These are phyloP conservation scores for Plecotus auritus DNA, from an alignment of 2,113 vertebrate genomes.

Conservation along the genomic window DNA sequence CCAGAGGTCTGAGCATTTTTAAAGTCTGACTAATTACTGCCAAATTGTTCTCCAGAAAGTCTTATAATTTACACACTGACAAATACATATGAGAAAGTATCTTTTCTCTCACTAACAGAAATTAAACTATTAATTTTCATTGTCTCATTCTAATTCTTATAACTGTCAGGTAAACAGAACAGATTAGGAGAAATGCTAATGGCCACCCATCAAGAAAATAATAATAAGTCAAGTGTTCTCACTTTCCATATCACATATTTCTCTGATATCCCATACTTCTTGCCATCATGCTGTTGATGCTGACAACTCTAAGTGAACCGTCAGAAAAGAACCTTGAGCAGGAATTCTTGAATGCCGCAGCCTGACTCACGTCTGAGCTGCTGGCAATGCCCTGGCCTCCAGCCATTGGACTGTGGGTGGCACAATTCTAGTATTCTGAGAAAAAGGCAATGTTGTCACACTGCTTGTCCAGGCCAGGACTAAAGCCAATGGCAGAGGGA, in stretches of 20 bases:
- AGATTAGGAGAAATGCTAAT: not conserved
- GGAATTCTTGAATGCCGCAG: not conserved
- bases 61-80: not conserved
- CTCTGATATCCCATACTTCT: not conserved
- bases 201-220: not conserved
- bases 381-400: slow-evolving; percentile 44
- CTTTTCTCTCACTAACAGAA: not conserved
- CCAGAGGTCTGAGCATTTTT: slow-evolving; percentile 21
- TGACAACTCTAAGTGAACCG: not conserved
- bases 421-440: slow-evolving; percentile 55
- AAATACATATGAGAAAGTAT: not conserved
- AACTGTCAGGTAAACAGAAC: not conserved
- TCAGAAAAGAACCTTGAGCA: slow-evolving; percentile 25
- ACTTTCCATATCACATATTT: not conserved
- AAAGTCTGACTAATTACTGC: slow-evolving; percentile 32
- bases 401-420: slow-evolving; percentile 65
- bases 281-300: not conserved
- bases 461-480: not conserved
- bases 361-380: slow-evolving; percentile 7
- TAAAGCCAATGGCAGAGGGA: slow-evolving; percentile 2
- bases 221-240: not conserved
- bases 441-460: slow-evolving; percentile 42
- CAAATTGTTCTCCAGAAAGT: slow-evolving; percentile 13
- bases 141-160: not conserved
- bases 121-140: not conserved